Conservation (phyloP, 2,888 invertebrate genomes). For the Belgica antarctica region DNA sequence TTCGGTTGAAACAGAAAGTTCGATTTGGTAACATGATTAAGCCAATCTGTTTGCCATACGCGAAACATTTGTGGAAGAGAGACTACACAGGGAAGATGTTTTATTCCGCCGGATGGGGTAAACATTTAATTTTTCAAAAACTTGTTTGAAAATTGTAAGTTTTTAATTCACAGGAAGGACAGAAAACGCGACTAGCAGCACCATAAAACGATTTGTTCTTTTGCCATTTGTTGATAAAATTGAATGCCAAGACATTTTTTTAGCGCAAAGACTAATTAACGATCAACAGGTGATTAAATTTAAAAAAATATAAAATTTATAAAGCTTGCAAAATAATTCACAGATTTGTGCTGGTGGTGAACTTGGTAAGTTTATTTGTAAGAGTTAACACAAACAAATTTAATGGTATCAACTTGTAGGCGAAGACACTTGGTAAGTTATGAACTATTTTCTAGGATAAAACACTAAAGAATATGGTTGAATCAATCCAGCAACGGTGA, state of each 20-base stretch:
- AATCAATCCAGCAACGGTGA: slow-evolving; percentile 17
- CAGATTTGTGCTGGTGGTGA: slow-evolving; percentile 22
- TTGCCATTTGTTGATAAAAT: too few relatives aligned
- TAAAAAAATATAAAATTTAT: too few relatives aligned
- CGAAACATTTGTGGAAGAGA: slow-evolving; percentile 49
- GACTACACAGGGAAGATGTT: slow-evolving; percentile 48
- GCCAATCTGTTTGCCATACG: slow-evolving; percentile 63
- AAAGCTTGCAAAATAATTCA: too few relatives aligned
- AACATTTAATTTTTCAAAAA: neutral
- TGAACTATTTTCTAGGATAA: too few relatives aligned
- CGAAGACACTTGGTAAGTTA: neutral
- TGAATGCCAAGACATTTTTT: neutral
- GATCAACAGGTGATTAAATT: too few relatives aligned
- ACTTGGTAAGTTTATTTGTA: neutral
- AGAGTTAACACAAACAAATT: too few relatives aligned
- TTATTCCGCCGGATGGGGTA: slow-evolving; percentile 6
- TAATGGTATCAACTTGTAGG: neutral
- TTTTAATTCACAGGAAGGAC: neutral
- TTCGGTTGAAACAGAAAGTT: slow-evolving; percentile 61
- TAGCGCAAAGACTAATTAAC: too few relatives aligned
- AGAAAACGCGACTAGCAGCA: neutral
- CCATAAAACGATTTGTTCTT: too few relatives aligned
- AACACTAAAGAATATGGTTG: too few relatives aligned
- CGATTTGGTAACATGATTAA: slow-evolving; percentile 59
- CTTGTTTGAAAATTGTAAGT: neutral